These are phyloP conservation scores for Drosophila multiciliata DNA, from an alignment of 2,888 invertebrate genomes.

Conservation along the genomic window DNA sequence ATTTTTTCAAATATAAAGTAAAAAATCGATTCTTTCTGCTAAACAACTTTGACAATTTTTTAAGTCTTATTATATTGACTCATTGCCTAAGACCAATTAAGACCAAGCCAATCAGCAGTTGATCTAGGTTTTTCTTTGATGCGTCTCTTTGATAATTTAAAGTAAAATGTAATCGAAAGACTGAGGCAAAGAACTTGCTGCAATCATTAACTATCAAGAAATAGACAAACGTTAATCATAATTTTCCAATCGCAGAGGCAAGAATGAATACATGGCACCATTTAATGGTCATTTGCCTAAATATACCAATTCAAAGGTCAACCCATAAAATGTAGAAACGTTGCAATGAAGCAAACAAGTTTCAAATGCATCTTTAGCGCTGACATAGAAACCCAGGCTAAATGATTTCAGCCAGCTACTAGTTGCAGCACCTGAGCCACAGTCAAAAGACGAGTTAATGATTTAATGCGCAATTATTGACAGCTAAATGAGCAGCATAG, in stretches of 20 bases:
- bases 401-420: conserved; percentile 51
- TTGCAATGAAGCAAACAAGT: conserved; percentile 62
- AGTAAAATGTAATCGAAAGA: conserved; percentile 64
- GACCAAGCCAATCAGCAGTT: conserved; percentile 6
- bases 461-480: conserved; percentile 62
- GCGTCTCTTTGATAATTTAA: conserved; percentile 36
- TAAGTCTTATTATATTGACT: neutral
- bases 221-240: conserved; percentile 26
- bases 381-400: conserved; percentile 62
- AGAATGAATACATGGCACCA: conserved; percentile 45
- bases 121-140: conserved; percentile 9
- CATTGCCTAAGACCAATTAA: conserved; percentile 4
- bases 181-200: conserved; percentile 63
- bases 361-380: conserved; percentile 59
- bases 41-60: neutral
- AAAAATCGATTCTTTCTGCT: neutral
- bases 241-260: conserved; percentile 40
- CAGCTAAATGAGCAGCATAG: conserved; percentile 18
- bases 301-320: conserved; percentile 76
- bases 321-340: conserved; percentile 62
- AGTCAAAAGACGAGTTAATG: conserved; percentile 48
- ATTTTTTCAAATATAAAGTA: neutral
- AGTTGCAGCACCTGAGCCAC: conserved; percentile 27
- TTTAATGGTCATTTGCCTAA: conserved; percentile 73
- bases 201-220: conserved; percentile 31